Percentiles rank a stretch among this genome's conserved stretches.
phyloP scores from a whole-genome alignment of 1,140 invertebrate species.

The Araneus ventricosus region DNA sequence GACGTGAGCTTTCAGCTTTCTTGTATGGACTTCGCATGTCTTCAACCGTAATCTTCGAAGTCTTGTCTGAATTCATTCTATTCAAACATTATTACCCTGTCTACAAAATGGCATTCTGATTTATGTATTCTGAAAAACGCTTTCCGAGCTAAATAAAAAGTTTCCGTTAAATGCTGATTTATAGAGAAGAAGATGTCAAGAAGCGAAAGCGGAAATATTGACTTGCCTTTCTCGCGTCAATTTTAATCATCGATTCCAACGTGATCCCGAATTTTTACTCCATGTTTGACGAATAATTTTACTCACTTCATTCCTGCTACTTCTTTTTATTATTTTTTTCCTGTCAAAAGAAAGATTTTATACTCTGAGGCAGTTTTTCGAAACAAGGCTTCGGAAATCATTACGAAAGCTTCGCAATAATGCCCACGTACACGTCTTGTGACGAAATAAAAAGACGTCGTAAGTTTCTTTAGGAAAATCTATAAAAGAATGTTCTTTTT shows the following conservation, averaged over 20 bases:
- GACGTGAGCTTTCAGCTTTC: neutral
- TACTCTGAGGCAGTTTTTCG: neutral
- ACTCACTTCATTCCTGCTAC: no score
- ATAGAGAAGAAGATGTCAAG: neutral
- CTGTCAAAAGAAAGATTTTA: neutral
- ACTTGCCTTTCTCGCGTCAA: neutral
- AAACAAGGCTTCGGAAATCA: neutral
- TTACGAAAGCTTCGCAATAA: neutral
- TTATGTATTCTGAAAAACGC: neutral
- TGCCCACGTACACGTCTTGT: no score
- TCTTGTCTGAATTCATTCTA: neutral
- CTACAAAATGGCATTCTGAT: neutral
- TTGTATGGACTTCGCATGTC: neutral
- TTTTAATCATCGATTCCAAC: neutral
- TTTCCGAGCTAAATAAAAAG: neutral
- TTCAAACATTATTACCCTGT: neutral
- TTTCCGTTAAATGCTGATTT: neutral
- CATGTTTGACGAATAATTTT: no score
- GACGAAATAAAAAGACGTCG: no score
- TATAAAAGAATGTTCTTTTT: no score
- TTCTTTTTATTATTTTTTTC: neutral
- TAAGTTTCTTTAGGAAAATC: no score
- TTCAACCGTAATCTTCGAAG: neutral
- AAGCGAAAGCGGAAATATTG: neutral
- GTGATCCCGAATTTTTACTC: neutral